phyloP scores from a whole-genome alignment of 2,888 invertebrate genomes.

The Acronicta aceris region DNA sequence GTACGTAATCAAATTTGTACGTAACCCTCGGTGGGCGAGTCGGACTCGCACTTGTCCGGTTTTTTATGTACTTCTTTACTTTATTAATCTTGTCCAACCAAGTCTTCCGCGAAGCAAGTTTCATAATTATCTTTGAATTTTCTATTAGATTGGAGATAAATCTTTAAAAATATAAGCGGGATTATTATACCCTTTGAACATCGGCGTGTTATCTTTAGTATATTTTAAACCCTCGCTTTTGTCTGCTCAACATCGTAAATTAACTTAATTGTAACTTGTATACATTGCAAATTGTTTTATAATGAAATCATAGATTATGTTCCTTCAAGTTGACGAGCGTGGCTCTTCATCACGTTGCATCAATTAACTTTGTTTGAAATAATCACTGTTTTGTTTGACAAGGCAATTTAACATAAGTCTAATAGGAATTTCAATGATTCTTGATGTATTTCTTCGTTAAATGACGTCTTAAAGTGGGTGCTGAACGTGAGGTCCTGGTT shows the following conservation, averaged over 20 bases:
- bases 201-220: no score
- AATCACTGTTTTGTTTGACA: constrained; percentile 19
- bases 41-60: no score
- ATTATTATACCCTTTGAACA: constrained; percentile 11
- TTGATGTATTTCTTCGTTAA: constrained; percentile 8
- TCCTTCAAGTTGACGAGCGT: constrained; percentile 54
- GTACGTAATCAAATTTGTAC: no score
- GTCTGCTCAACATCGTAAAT: constrained; percentile 38
- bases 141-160: no score
- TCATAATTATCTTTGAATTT: no score
- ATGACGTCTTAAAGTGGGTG: no score
- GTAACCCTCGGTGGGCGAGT: no score
- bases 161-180: not conserved
- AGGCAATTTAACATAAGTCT: constrained; percentile 17
- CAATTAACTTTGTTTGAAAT: constrained; percentile 55
- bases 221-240: constrained; percentile 26
- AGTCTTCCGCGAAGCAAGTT: no score
- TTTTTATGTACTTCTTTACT: no score
- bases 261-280: constrained; percentile 44
- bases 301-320: constrained; percentile 50
- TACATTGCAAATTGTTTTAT: constrained; percentile 50
- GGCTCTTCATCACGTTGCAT: constrained; percentile 58
- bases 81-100: no score
- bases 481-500: no score
- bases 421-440: constrained; percentile 23